Percentiles rank a stretch among this genome's conserved stretches.
Conservation (phyloP, 2,797 vertebrate species). For the Oreochromis mossambicus region DNA sequence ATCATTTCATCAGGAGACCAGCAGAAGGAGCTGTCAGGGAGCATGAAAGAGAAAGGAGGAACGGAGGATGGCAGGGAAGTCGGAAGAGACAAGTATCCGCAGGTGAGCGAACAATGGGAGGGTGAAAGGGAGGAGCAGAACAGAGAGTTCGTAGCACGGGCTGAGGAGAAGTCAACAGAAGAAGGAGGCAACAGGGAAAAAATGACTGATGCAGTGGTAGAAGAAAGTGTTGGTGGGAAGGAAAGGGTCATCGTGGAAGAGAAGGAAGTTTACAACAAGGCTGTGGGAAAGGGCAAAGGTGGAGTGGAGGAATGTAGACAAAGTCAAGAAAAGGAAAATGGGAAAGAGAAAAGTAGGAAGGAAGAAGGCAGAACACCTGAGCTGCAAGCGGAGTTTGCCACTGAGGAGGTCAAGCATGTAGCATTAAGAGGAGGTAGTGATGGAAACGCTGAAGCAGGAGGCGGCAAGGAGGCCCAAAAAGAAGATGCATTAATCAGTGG, state of each 20-base stretch:
- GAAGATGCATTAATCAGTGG: constrained; percentile 57
- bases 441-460: neutral
- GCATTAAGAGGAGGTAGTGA: neutral
- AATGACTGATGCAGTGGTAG: constrained; percentile 3
- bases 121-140: constrained; percentile 42
- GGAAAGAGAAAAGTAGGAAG: neutral
- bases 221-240: neutral
- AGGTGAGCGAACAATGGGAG: constrained; percentile 50
- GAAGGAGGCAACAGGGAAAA: constrained; percentile 2
- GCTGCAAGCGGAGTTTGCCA: neutral
- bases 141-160: neutral
- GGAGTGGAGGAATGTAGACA: neutral
- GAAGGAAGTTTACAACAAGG: neutral
- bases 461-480: constrained; percentile 51
- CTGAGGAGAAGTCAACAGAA: constrained; percentile 28
- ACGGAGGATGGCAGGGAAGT: neutral
- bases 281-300: neutral
- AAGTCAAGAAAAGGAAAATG: neutral
- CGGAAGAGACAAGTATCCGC: constrained; percentile 50
- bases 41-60: neutral
- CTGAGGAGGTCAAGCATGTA: neutral
- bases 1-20: neutral
- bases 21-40: constrained; percentile 8
- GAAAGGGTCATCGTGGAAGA: constrained; percentile 4
- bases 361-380: neutral